Percentiles rank a stretch among this genome's conserved stretches.
Evolutionary conservation across 2,888 invertebrate species (phyloP).

Genomic region (Encarsia formosa): DNA sequence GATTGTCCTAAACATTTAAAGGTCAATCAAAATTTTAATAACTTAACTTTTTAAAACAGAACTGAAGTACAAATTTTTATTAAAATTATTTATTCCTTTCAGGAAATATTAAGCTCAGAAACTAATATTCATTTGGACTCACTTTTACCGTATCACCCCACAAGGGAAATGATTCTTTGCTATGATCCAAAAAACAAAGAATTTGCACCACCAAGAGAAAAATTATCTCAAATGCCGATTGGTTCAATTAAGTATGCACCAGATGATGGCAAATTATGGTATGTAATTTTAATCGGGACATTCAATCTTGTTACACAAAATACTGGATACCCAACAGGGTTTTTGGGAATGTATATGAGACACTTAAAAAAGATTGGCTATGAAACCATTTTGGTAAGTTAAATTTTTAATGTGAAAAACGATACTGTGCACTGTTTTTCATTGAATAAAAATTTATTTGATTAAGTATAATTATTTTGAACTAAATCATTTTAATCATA

Average conservation of each 20-base stretch:
- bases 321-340: slow-evolving; percentile 48
- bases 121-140: slow-evolving; percentile 56
- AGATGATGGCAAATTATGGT: slow-evolving; percentile 47
- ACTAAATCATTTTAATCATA: too few species aligned
- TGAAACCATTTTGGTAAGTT: slow-evolving; percentile 41
- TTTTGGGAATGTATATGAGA: slow-evolving; percentile 58
- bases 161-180: slow-evolving; percentile 62
- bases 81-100: slow-evolving; percentile 2
- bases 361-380: slow-evolving; percentile 59
- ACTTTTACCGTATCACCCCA: slow-evolving; percentile 65
- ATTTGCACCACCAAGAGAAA: slow-evolving; percentile 41
- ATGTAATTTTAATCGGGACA: slow-evolving; percentile 56
- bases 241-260: slow-evolving; percentile 35
- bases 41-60: too few species aligned
- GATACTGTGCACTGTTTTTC: too few species aligned
- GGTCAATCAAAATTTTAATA: too few species aligned
- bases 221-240: slow-evolving; percentile 25
- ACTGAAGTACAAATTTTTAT: slow-evolving; percentile 1
- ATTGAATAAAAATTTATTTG: too few species aligned
- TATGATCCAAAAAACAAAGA: slow-evolving; percentile 55
- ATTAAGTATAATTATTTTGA: too few species aligned
- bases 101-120: slow-evolving; percentile 52
- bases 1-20: not conserved
- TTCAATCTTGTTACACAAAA: slow-evolving; percentile 17
- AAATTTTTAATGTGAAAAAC: too few species aligned